Conservation (phyloP, 1,140 invertebrate genomes). For the Halyomorpha halys region DNA sequence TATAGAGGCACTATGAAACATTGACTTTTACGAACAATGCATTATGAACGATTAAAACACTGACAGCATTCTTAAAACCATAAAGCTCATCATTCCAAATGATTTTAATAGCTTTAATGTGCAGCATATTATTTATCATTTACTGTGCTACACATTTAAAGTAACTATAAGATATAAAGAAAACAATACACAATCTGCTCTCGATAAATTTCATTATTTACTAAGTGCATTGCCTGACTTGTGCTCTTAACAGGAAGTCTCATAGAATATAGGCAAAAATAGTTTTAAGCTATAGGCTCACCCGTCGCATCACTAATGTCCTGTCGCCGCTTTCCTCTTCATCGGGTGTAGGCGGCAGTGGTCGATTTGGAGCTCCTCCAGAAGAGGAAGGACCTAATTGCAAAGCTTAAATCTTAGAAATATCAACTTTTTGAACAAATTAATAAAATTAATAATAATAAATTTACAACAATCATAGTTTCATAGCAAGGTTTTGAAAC, state of each 20-base stretch:
- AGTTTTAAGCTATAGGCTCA: slow-evolving; percentile 42
- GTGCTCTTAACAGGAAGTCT: background rate
- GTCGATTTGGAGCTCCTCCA: slow-evolving; percentile 75
- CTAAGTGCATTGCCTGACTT: background rate
- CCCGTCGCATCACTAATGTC: slow-evolving; percentile 81
- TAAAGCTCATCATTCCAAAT: slow-evolving; percentile 15
- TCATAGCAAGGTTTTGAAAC: too few species aligned
- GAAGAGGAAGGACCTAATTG: slow-evolving; percentile 26
- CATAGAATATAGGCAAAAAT: background rate
- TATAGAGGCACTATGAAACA: slow-evolving; percentile 15
- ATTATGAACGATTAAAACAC: slow-evolving; percentile 16
- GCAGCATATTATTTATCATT: background rate
- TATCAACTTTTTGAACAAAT: too few species aligned
- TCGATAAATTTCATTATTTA: slow-evolving; percentile 1
- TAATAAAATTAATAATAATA: too few species aligned
- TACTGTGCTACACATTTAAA: slow-evolving; percentile 9
- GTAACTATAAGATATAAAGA: background rate
- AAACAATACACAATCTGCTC: slow-evolving; percentile 3
- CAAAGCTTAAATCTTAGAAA: too few species aligned
- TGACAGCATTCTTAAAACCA: slow-evolving; percentile 21
- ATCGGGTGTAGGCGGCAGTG: slow-evolving; percentile 85
- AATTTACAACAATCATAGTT: too few species aligned
- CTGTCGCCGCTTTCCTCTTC: slow-evolving; percentile 77
- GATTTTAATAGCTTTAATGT: background rate
- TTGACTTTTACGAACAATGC: slow-evolving; percentile 3